phyloP scores from a whole-genome alignment of 1,140 invertebrate genomes.

The Ostrea edulis region DNA sequence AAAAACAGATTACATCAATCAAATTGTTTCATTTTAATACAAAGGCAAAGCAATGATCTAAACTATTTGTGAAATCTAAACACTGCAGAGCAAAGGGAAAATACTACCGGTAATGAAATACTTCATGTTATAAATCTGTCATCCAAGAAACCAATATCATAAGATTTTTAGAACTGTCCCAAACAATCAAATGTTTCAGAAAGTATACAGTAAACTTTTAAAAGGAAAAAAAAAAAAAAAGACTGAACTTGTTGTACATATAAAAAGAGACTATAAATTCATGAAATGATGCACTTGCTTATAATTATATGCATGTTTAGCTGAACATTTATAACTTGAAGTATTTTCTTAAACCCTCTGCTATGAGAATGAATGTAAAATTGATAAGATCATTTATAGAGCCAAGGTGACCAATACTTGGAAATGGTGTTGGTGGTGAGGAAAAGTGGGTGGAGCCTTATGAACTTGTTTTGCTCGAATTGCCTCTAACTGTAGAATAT shows the following conservation, averaged over 20 bases:
- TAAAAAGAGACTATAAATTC: too few species aligned
- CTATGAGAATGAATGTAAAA: neutral
- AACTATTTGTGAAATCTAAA: neutral
- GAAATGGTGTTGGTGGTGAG: constrained; percentile 50
- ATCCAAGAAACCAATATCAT: neutral
- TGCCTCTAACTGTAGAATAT: constrained; percentile 44
- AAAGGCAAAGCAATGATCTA: neutral
- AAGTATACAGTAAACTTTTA: too few species aligned
- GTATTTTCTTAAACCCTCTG: neutral
- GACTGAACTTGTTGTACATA: too few species aligned
- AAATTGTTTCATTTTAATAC: neutral
- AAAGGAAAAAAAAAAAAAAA: too few species aligned
- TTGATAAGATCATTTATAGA: constrained; percentile 27
- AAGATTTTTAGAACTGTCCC: too few species aligned
- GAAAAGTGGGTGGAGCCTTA: constrained; percentile 53
- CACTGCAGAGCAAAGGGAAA: neutral
- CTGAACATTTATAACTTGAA: neutral
- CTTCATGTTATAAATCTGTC: neutral
- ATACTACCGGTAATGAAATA: neutral
- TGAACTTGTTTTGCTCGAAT: constrained; percentile 55
- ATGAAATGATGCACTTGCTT: neutral
- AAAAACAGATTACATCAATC: neutral
- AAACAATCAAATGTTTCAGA: too few species aligned
- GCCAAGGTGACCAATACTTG: constrained; percentile 41
- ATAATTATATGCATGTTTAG: neutral